phyloP scores from a whole-genome alignment of 2,113 vertebrate species.

The Corvus hawaiiensis region DNA sequence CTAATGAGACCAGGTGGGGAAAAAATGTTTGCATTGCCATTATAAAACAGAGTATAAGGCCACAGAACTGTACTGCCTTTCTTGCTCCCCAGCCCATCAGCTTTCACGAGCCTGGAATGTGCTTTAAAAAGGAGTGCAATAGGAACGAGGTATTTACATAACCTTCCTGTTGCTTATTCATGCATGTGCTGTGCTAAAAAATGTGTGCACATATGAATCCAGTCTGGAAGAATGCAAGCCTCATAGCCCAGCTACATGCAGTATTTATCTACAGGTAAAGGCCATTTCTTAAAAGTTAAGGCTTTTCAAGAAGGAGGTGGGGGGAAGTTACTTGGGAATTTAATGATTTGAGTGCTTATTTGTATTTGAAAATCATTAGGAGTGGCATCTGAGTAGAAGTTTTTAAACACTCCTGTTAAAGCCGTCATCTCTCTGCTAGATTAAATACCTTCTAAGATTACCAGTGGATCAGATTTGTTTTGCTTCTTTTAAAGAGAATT shows the following conservation, averaged over 20 bases:
- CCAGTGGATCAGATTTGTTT: conserved; percentile 59
- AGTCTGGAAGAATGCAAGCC: background rate
- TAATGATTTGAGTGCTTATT: background rate
- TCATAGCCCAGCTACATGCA: background rate
- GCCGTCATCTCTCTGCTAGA: background rate
- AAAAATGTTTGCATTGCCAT: background rate
- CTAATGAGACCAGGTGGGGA: background rate
- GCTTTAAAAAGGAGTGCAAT: background rate
- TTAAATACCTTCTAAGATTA: conserved; percentile 65
- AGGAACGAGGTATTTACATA: background rate
- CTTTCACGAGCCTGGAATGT: background rate
- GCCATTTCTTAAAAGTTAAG: background rate
- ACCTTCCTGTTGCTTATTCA: background rate
- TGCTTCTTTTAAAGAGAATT: conserved; percentile 53
- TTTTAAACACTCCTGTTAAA: conserved; percentile 45
- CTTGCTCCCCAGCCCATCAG: background rate
- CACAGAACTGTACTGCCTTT: background rate
- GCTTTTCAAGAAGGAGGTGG: background rate
- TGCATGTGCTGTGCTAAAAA: background rate
- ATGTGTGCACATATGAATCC: background rate
- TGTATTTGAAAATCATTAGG: conserved; percentile 4
- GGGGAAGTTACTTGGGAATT: background rate
- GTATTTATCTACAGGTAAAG: background rate
- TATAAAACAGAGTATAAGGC: background rate
- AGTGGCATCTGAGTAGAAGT: background rate